Evolutionary conservation across 2,888 invertebrate species (phyloP), one percentile per base, ranked within the genome.

Genomic region (Tachina lurida): DNA sequence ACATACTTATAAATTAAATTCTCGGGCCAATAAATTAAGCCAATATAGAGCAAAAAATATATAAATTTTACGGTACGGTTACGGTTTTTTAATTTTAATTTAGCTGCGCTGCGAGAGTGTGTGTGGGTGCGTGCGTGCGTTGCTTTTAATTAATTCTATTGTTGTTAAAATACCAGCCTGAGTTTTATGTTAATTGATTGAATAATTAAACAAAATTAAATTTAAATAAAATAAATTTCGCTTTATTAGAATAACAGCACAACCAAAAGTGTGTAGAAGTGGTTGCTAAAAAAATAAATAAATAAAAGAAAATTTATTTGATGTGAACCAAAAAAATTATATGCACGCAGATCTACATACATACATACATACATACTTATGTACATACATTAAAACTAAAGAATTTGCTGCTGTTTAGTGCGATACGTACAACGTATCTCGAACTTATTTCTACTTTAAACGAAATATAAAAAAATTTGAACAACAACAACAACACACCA

Each of bases 21-120:
- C 39, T 47, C 8, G 54, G 62, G 67, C 62, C 52, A 62, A 81
- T 81, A 56, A 81, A 75, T 68, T 75, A 54, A 68, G 68, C 74
- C 47, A 75, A 75, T 63, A 47, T 56, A 70, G 22, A 58, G 39
- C 43, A 67, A 58, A 19, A 71, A 0, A 52, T 22, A 41, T 56
- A 41, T 45, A 62, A 54, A 60, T 58, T n/a, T 49, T 63, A 39
- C 56, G 56, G 19, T 73, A 58, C 54, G 52, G 17, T 71, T 79
- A 73, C 73, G 79, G 17, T 71, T 54, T 71, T 54, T 22, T 17
- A 31, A 70, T 39, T 17, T 52, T 49, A 10, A n/a, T 5, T 22
- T 5, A 39, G 15, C n/a, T 8, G 15, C 10, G 39, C 19, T 60
- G 52, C 12, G 76, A 41, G 58, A 15, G 41, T 58, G 47, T 56